Evolutionary conservation across 53 echinoderm and acorn worm species (phyloP), one percentile per base, ranked within the genome.

Genomic region (Pentamera pediparva): DNA sequence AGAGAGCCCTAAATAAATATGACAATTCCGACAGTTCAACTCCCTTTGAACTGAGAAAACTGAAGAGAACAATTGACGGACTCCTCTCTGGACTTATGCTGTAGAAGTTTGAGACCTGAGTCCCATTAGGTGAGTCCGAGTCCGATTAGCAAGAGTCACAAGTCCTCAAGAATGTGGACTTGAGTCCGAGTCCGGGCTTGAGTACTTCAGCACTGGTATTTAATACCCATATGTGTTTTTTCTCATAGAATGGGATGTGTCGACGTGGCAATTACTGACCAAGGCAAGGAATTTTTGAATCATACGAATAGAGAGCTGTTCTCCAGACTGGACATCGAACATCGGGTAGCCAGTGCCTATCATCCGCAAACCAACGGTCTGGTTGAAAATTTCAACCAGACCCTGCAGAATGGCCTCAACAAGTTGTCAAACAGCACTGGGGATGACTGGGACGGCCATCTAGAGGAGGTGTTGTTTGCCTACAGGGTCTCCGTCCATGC

Each of bases 281-380:
- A 74, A 41, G 74, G 74, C 17, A 52, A 36, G 21, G 74, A 52
- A 25, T 54, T 52, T 54, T 33, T 54, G 4, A 52, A 54, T 55
- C 17, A 74, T 25, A 20, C 55, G 4, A 74, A 74, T 19, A 20
- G 13, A 31, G 7, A 20, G 12, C 30, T 67, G 0, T 41, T 40
- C 9, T 4, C n/a, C n/a, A 67, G 22, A 17, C 35, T 13, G 3
- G 4, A 15, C n/a, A 49, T 51, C 11, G 30, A 70, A 24, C 70
- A 70, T 20, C 17, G 50, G 8, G 10, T 70, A 0, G 51, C 70
- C n/a, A 49, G 49, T 25, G 70, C 70, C 5, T 70, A 70, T 22
- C 70, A 70, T 70, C 70, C 70, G 0, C 70, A 70, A 18, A 70
- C 70, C 1, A 70, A 70, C 35, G 50, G 70, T 4, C n/a, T 70